phyloP scores from a whole-genome alignment of 1,140 invertebrate genomes.

The Pentalonia nigronervosa region DNA sequence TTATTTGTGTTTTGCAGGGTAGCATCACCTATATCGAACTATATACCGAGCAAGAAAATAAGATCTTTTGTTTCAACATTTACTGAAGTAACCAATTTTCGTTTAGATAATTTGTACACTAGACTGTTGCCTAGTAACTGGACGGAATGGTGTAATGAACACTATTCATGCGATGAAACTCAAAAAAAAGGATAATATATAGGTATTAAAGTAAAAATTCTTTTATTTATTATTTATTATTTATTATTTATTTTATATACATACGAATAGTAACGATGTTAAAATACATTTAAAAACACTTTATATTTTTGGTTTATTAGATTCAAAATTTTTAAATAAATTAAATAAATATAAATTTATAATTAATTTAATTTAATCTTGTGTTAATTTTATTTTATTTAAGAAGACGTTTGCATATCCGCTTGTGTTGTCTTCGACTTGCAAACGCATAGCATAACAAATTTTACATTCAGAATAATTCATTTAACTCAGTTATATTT shows the following conservation, averaged over 20 bases:
- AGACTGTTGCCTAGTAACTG: background rate
- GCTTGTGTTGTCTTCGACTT: too few relatives aligned
- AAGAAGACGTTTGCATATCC: background rate
- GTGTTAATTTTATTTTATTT: background rate
- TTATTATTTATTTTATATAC: background rate
- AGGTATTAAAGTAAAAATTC: background rate
- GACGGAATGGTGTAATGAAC: constrained; percentile 28
- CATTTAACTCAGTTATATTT: background rate
- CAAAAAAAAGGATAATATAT: background rate
- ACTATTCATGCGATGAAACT: constrained; percentile 5
- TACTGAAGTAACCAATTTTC: constrained; percentile 23
- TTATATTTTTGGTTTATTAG: background rate
- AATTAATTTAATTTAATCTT: background rate
- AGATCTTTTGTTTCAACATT: constrained; percentile 33
- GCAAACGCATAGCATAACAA: background rate
- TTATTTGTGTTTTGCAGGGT: background rate
- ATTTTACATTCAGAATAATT: background rate
- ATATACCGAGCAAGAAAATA: constrained; percentile 31
- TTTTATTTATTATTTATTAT: constrained; percentile 26
- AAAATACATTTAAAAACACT: background rate
- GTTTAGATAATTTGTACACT: constrained; percentile 37
- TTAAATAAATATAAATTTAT: background rate
- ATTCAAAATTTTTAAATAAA: background rate
- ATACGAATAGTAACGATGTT: background rate
- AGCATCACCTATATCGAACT: background rate